Conservation (phyloP, 2,797 vertebrate species). For the Cheracebus regulus region DNA sequence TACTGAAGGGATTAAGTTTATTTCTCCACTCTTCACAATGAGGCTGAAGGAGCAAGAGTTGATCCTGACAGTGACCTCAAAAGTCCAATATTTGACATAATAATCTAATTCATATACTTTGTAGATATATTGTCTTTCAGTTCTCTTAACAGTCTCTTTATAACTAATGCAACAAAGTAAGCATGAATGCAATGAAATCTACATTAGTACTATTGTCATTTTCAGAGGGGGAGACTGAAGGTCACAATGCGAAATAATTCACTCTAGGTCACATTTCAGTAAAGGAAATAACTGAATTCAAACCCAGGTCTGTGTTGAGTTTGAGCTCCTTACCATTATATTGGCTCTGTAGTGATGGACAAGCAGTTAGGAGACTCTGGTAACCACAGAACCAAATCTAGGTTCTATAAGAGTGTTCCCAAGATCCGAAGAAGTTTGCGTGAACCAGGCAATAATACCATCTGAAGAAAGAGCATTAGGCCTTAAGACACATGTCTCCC, state of each 20-base stretch:
- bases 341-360: neutral
- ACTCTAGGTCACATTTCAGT: neutral
- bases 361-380: neutral
- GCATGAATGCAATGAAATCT: neutral
- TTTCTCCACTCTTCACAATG: neutral
- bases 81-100: neutral
- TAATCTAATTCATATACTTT: neutral
- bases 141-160: neutral
- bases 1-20: too few species aligned
- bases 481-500: accelerated
- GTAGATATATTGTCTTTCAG: neutral
- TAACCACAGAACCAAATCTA: neutral
- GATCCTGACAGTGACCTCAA: neutral
- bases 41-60: neutral
- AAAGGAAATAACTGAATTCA: neutral
- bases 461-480: accelerated
- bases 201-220: neutral
- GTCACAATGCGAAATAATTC: neutral
- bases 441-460: accelerated
- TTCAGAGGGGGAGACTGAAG: neutral
- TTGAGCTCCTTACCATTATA: neutral
- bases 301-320: neutral
- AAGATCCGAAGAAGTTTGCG: neutral
- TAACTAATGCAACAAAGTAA: neutral
- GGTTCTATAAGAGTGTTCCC: neutral